Conservation (phyloP, 2,113 vertebrate species). For the Neodon shergylaensis region DNA sequence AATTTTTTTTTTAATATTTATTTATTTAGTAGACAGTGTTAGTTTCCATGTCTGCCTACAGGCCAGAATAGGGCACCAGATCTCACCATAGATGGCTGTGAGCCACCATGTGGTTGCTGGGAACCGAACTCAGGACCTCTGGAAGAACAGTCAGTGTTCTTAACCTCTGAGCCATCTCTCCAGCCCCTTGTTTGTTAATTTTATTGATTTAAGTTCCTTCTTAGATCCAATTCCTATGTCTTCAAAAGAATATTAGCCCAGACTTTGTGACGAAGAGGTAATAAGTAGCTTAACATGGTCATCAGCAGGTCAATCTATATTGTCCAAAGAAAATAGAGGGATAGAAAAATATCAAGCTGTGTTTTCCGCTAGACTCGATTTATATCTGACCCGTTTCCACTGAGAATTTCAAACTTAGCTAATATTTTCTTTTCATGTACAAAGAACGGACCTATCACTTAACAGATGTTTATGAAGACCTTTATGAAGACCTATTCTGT, state of each 20-base stretch:
- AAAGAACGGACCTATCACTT: background rate
- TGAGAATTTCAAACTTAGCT: conserved; percentile 66
- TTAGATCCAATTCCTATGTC: conserved; percentile 53
- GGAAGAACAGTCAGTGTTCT: too few species aligned
- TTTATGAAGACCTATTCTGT: background rate
- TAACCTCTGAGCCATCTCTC: too few species aligned
- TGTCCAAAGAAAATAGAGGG: conserved; percentile 58
- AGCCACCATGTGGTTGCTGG: too few species aligned
- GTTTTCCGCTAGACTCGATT: conserved; percentile 41
- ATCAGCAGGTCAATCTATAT: conserved; percentile 34
- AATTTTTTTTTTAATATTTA: too few species aligned
- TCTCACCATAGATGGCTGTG: too few species aligned
- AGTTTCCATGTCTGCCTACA: too few species aligned
- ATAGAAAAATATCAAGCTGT: background rate
- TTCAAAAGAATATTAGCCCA: conserved; percentile 41
- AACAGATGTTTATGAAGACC: conserved; percentile 1
- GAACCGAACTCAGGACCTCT: too few species aligned
- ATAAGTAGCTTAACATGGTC: background rate
- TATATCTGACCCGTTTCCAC: conserved; percentile 52
- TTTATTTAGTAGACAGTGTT: too few species aligned
- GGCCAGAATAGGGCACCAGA: too few species aligned
- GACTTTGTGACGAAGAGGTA: conserved; percentile 17
- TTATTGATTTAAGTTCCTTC: conserved; percentile 77
- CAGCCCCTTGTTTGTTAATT: conserved; percentile 73
- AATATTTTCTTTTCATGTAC: conserved; percentile 12